Evolutionary conservation across 2,797 vertebrate genomes (phyloP).

Genomic region (Ceyx erithaca): DNA sequence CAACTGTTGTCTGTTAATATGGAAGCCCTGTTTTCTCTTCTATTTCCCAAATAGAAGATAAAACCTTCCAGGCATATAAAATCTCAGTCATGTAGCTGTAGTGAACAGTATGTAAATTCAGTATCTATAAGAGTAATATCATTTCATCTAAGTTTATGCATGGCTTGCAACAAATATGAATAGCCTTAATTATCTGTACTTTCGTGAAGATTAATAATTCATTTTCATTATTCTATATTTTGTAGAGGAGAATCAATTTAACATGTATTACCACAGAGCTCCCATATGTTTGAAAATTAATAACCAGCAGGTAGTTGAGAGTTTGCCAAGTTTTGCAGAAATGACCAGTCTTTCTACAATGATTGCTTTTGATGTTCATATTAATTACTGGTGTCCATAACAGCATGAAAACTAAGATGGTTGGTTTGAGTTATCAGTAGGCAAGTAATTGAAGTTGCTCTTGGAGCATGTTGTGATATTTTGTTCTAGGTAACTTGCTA

Average conservation of each 20-base stretch:
- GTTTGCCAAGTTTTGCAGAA: constrained; percentile 96
- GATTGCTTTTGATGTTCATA: constrained; percentile 97
- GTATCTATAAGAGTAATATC: constrained; percentile 27
- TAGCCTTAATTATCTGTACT: constrained; percentile 68
- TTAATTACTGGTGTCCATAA: constrained; percentile 93
- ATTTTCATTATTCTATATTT: constrained; percentile 77
- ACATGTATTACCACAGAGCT: constrained; percentile 91
- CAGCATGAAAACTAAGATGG: constrained; percentile 83
- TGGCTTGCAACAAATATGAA: constrained; percentile 60
- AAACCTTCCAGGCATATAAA: neutral
- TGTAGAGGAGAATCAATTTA: constrained; percentile 91
- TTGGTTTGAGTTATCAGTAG: constrained; percentile 81
- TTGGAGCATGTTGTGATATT: constrained; percentile 29
- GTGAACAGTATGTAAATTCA: constrained; percentile 1
- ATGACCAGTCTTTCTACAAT: constrained; percentile 95
- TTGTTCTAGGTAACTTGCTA: constrained; percentile 24
- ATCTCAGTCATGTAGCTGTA: neutral
- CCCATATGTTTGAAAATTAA: constrained; percentile 99
- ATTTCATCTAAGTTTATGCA: constrained; percentile 17
- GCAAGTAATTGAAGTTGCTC: constrained; percentile 77
- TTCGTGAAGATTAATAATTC: constrained; percentile 74
- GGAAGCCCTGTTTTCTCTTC: neutral
- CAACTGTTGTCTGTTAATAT: neutral
- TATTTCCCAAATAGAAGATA: neutral
- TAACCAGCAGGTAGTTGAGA: constrained; percentile 97